Base-by-base conservation (phyloP, 2,888 invertebrate genomes). In the Mamestra brassicae region DNA sequence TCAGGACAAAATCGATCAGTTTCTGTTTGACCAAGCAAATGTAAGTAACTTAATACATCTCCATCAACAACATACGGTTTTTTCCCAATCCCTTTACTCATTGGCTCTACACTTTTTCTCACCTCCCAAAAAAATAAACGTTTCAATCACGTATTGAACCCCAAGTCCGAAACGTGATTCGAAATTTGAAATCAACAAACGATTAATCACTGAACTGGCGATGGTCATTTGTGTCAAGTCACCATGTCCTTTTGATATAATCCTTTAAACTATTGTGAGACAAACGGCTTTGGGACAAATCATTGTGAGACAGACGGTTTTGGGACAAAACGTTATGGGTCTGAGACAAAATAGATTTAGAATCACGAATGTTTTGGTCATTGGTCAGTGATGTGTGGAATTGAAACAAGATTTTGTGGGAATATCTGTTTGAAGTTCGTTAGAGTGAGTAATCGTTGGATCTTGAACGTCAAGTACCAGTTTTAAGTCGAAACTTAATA, bases 141-240 rank as follows among this genome's bases (percentile, higher is more conserved):
- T 81, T 85, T 85, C 80, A 85, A 87, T 86, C 81, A 79, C 66
- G 67, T 68, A 68, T 72, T 74, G 70, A 80, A 82, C 81, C 81
- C 80, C 55, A 72, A 83, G 60, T 73, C 68, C 58, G 58, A 78
- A 85, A 84, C 85, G 79, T 86, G 88, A 89, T 89, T 87, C 82
- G 83, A 87, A 90, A 88, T 89, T 87, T 84, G 87, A 86, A 90
- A 87, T 86, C 85, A 85, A 86, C 89, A 88, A 90, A 90, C 91
- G 87, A 93, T 93, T 93, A 92, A 93, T 93, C 92, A 92, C 85
- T 90, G 85, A 78, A 79, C 87, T 87, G 85, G 88, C 86, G 85
- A 89, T 78, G 84, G 87, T 73, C 81, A 87, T 89, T 93, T 91
- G 87, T 93, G 92, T 88, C 82, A 72, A 92, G 90, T 93, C 93